These are phyloP conservation scores for Clarias gariepinus DNA, from an alignment of 2,113 vertebrate genomes.

Conservation along the genomic window DNA sequence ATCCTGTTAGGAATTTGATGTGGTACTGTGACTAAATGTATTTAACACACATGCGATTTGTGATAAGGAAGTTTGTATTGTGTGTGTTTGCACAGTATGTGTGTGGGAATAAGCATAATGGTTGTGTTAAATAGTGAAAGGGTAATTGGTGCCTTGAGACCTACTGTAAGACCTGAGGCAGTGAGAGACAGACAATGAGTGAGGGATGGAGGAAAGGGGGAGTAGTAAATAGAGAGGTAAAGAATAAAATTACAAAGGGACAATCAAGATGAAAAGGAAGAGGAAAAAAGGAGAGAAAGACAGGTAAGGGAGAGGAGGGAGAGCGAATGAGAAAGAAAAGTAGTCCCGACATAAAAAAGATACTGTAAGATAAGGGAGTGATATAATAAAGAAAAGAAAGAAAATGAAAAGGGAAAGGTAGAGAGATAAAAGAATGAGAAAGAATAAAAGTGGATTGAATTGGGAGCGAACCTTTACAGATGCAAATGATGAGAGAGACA, in stretches of 20 bases:
- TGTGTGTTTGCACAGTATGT: constrained; percentile 10
- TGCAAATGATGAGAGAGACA: background rate
- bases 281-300: background rate
- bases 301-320: background rate
- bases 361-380: background rate
- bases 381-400: too few species aligned
- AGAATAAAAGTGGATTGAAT: background rate
- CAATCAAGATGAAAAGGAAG: background rate
- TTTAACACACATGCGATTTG: background rate
- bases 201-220: background rate
- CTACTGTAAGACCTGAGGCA: background rate
- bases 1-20: background rate
- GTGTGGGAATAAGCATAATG: background rate
- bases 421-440: too few species aligned
- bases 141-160: constrained; percentile 8
- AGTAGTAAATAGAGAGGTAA: background rate
- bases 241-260: background rate
- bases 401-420: too few species aligned
- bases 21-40: background rate
- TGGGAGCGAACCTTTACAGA: background rate
- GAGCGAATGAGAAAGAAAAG: background rate
- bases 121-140: background rate
- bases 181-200: background rate
- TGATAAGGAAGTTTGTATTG: background rate
- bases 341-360: too few species aligned